Conservation (phyloP, 2,113 vertebrate genomes). For the Orthonyx spaldingii region DNA sequence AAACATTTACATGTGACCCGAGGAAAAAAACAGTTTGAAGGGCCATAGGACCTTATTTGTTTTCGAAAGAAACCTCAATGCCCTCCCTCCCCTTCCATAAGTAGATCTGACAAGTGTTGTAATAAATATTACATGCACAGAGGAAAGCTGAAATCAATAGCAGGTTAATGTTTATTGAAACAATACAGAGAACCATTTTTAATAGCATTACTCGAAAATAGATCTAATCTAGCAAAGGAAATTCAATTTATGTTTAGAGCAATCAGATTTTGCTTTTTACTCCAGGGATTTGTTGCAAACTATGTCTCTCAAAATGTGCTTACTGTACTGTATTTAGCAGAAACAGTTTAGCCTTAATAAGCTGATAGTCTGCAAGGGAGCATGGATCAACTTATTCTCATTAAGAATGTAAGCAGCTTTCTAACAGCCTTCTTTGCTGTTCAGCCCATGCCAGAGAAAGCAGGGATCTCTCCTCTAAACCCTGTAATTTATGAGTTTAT, state of each 20-base stretch:
- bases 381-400: conserved; percentile 68
- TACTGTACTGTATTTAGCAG: conserved; percentile 60
- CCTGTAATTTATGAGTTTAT: conserved; percentile 76
- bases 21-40: conserved; percentile 6
- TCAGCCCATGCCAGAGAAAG: conserved; percentile 62
- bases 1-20: conserved; percentile 17
- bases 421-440: conserved; percentile 55
- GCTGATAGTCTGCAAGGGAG: conserved; percentile 35
- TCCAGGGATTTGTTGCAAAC: conserved; percentile 62
- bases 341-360: conserved; percentile 70
- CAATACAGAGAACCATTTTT: conserved; percentile 64
- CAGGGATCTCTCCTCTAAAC: conserved; percentile 66
- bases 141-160: conserved; percentile 61
- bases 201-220: conserved; percentile 62
- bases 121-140: conserved; percentile 52
- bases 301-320: conserved; percentile 60
- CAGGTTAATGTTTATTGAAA: conserved; percentile 70
- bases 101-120: conserved; percentile 35
- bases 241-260: conserved; percentile 61
- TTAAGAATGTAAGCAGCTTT: conserved; percentile 68
- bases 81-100: conserved; percentile 8
- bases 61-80: conserved; percentile 16
- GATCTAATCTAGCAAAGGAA: conserved; percentile 62
- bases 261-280: conserved; percentile 63
- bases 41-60: neutral